These are phyloP conservation scores for Heliconius eleuchia DNA, from an alignment of 1,140 invertebrate species.

Conservation along the genomic window DNA sequence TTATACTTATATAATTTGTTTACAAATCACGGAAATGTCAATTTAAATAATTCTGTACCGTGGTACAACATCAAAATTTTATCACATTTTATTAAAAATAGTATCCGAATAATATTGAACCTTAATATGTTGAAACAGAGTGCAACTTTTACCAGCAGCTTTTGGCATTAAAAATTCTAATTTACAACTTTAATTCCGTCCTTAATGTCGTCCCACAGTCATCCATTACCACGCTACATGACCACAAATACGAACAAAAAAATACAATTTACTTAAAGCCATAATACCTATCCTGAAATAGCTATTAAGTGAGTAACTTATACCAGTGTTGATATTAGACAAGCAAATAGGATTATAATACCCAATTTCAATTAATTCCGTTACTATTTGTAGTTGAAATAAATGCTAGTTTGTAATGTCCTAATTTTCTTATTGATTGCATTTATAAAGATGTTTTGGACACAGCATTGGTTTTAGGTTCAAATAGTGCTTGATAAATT, in stretches of 20 bases:
- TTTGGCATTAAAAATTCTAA: conserved; percentile 16
- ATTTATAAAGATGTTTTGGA: no score
- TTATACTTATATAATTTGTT: background rate
- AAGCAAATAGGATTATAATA: background rate
- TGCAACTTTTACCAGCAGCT: conserved; percentile 14
- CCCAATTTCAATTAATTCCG: background rate
- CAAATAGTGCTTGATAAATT: no score
- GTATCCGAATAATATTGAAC: background rate
- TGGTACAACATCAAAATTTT: background rate
- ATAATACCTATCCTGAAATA: background rate
- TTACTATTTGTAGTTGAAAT: no score
- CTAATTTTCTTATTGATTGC: no score
- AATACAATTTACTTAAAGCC: background rate
- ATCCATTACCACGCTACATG: conserved; percentile 1
- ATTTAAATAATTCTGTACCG: background rate
- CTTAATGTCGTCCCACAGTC: background rate
- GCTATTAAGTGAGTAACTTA: background rate
- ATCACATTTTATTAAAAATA: background rate
- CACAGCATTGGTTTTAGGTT: no score
- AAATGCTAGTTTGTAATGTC: no score
- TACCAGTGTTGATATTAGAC: background rate
- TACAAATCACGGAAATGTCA: background rate
- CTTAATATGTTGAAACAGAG: background rate
- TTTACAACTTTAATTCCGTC: conserved; percentile 26
- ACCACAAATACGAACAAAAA: conserved; percentile 22